Base-by-base conservation (phyloP, 1,140 invertebrate species). In the Pseudomyrmex concolor region DNA sequence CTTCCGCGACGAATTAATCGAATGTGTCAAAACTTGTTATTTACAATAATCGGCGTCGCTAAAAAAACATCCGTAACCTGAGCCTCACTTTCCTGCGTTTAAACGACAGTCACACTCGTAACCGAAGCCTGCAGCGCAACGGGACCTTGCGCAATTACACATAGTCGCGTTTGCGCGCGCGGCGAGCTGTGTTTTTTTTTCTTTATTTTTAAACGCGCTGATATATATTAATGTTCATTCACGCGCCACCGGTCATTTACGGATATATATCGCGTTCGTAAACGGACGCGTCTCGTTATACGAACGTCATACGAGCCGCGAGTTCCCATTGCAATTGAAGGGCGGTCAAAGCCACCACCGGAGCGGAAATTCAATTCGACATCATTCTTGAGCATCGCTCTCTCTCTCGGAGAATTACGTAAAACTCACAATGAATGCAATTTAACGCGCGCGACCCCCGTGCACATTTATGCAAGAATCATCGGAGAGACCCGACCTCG, bases 311-410 rank as follows among this genome's bases (percentile, higher is more conserved):
- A 78, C 85, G 84, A 89, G 84, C 57, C 85, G 77, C 73, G 73
- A 88, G 90, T 92, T 91, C 91, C 85, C 89, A 92, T 90, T 90
- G 90, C 86, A 92, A 92, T 91, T 92, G 91, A 93, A 92, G 91
- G 91, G 85, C 91, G 91, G 91, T 92, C 91, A 93, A 90, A 93
- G 92, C 88, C 91, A 87, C 84, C 54, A 50, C 70, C 84, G 72
- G 90, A 86, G 71, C 88, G 92, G 91, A 93, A 92, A 93, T 93
- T 93, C 88, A 92, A 93, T 92, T 93, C 86, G 72, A 82, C 82
- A 80, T 84, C 83, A 83, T 87, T 85, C 91, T 91, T 90, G 85
- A 86, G 77, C 90, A 85, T 57, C 22, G 67, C 13, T 48, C 55
- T 57, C 22, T 62, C 13, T 48, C 55, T n/a, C 54, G 60, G 60